A percentile compares a stretch with the other conserved stretches of the same genome.
phyloP scores from a whole-genome alignment of 2,797 vertebrate genomes.

The Sebastes hubbsi region DNA sequence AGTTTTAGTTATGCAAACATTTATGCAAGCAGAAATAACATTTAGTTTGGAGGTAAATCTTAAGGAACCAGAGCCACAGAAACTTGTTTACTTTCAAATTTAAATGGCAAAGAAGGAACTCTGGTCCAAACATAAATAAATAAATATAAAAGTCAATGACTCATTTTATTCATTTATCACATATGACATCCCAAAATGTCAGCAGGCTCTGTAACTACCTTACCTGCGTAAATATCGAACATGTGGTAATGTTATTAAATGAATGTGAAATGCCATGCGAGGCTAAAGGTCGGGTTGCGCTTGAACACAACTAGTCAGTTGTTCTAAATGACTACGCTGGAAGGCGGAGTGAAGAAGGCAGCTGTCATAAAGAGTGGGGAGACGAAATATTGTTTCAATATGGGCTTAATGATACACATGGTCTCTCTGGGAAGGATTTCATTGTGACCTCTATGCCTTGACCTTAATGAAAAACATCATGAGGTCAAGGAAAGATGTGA shows the following conservation, averaged over 20 bases:
- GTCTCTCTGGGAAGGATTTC: background rate
- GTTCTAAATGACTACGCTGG: background rate
- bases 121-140: background rate
- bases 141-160: background rate
- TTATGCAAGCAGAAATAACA: background rate
- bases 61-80: background rate
- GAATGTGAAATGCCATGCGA: background rate
- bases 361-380: background rate
- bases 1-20: background rate
- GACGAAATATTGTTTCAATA: background rate
- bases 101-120: background rate
- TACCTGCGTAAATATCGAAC: constrained; percentile 1
- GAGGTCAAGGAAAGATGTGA: no score
- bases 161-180: constrained; percentile 1
- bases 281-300: no score
- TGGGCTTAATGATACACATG: background rate
- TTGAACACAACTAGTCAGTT: background rate
- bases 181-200: constrained; percentile 9
- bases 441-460: background rate
- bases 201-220: background rate
- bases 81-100: background rate
- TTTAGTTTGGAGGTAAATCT: background rate
- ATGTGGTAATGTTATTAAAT: background rate
- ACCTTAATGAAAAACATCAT: background rate
- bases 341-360: background rate